Evolutionary conservation across 2,113 vertebrate genomes (phyloP).

Genomic region (Entosphenus tridentatus): DNA sequence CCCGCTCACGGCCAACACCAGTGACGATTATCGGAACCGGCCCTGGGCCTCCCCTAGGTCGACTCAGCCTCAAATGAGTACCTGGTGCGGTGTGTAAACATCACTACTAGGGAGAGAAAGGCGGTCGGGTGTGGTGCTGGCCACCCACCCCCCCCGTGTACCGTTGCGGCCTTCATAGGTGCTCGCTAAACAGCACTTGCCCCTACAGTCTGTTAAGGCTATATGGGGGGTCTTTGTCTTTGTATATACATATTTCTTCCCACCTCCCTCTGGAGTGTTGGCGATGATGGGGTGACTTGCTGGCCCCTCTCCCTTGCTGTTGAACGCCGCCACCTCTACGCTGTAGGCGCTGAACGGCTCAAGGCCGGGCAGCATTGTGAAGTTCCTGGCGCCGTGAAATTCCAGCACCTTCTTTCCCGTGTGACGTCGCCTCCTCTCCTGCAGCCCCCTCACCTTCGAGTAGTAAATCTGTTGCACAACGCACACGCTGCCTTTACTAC

Average conservation of each 20-base stretch:
- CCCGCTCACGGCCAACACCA: too few relatives aligned
- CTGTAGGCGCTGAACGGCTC: conserved; percentile 56
- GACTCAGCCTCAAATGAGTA: too few relatives aligned
- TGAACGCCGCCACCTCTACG: conserved; percentile 51
- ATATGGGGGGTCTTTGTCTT: too few relatives aligned
- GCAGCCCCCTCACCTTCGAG: conserved; percentile 40
- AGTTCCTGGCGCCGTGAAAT: conserved; percentile 51
- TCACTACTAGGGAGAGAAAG: too few relatives aligned
- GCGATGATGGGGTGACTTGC: conserved; percentile 34
- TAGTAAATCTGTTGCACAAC: conserved; percentile 47
- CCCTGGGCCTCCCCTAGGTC: too few relatives aligned
- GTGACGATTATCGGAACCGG: too few relatives aligned
- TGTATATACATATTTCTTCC: conserved; percentile 7
- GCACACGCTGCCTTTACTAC: background rate
- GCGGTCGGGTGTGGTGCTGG: too few relatives aligned
- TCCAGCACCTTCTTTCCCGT: conserved; percentile 47
- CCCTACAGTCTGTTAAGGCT: too few relatives aligned
- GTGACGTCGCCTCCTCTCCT: conserved; percentile 41
- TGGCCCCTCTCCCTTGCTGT: conserved; percentile 71
- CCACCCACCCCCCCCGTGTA: too few relatives aligned
- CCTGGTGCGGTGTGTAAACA: too few relatives aligned
- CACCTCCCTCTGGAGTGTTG: conserved; percentile 78
- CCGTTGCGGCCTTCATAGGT: too few relatives aligned
- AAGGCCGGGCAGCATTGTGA: conserved; percentile 52
- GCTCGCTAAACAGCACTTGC: too few relatives aligned